Percentiles rank a stretch among this genome's conserved stretches.
phyloP scores from a whole-genome alignment of 2,113 vertebrate genomes.

The Saguinus imperator region DNA sequence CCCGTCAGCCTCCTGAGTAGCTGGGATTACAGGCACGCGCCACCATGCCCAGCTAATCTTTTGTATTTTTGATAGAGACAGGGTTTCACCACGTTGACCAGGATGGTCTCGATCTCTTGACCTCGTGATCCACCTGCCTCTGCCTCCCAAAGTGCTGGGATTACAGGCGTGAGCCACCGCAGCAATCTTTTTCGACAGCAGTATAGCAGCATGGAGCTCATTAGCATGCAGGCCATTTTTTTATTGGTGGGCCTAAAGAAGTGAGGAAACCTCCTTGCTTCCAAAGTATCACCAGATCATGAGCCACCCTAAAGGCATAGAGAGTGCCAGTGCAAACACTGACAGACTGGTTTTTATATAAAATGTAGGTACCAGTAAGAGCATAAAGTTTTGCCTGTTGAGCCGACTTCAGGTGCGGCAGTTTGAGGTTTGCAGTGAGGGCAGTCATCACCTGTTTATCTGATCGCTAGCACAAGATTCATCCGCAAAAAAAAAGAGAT shows the following conservation, averaged over 20 bases:
- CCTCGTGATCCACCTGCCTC: no score
- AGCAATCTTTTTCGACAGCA: neutral
- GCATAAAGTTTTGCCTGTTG: neutral
- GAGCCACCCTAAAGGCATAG: neutral
- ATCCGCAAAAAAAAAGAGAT: neutral
- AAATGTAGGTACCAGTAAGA: neutral
- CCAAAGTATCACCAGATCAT: slow-evolving; percentile 4
- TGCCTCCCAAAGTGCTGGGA: no score
- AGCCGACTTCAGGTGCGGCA: neutral
- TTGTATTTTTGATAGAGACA: no score
- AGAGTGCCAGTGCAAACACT: neutral
- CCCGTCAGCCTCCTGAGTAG: no score
- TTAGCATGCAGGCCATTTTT: neutral
- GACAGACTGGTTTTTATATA: neutral
- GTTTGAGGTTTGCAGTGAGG: neutral
- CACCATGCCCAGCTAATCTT: no score
- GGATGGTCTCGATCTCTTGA: no score
- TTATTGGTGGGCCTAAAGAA: neutral
- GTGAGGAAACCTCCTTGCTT: neutral
- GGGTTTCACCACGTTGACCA: no score
- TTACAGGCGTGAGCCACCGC: neutral
- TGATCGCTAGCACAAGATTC: neutral
- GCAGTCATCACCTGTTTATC: no score
- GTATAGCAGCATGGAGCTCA: neutral
- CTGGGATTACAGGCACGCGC: no score